Conservation (phyloP, 2,888 invertebrate species). For the Nephrotoma guestfalica region DNA sequence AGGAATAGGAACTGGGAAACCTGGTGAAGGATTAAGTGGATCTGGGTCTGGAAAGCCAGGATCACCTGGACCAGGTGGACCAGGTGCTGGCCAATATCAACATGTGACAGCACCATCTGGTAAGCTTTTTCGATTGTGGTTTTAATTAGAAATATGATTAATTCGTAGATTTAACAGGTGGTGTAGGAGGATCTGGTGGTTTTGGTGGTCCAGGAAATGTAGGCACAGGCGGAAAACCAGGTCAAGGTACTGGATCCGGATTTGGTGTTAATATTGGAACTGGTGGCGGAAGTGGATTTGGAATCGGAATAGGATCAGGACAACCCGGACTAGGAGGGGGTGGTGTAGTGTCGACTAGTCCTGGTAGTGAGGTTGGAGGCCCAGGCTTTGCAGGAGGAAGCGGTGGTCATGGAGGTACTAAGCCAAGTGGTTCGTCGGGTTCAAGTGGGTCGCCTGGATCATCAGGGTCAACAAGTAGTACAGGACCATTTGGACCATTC, state of each 20-base stretch:
- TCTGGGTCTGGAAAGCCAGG: background rate
- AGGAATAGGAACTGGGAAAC: background rate
- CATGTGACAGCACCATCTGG: background rate
- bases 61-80: slow-evolving; percentile 12
- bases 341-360: background rate
- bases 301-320: too few species aligned
- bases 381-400: background rate
- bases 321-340: too few species aligned
- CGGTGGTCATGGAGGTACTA: background rate
- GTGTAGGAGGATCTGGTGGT: background rate
- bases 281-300: too few species aligned
- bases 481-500: background rate
- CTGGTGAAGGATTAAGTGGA: too few species aligned
- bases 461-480: background rate
- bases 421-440: background rate
- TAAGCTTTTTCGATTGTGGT: background rate
- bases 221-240: background rate
- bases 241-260: background rate
- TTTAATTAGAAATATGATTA: background rate
- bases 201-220: background rate
- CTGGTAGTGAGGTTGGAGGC: background rate
- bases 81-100: slow-evolving; percentile 8
- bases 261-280: too few species aligned
- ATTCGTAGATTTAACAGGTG: background rate
- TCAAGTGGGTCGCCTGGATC: background rate